Evolutionary conservation across 1,140 invertebrate species (phyloP).

Genomic region (Venturia canescens): DNA sequence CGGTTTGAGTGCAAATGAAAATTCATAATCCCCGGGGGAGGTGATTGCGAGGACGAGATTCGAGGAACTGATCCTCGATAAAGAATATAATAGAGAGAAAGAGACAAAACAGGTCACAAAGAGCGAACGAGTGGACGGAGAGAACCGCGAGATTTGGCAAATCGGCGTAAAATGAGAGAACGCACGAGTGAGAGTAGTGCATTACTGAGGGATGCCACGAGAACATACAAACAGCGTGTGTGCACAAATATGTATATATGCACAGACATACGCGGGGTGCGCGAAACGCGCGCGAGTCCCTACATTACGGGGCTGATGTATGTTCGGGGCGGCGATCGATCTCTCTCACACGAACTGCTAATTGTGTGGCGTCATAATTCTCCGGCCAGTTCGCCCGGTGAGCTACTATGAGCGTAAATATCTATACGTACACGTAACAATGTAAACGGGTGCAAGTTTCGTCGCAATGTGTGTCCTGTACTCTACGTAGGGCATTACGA

Average conservation of each 20-base stretch:
- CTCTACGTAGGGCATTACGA: background rate
- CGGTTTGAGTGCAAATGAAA: slow-evolving; percentile 62
- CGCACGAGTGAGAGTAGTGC: slow-evolving; percentile 63
- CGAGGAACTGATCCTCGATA: background rate
- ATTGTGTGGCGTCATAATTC: slow-evolving; percentile 77
- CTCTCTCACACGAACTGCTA: slow-evolving; percentile 77
- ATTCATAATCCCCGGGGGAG: slow-evolving; percentile 61
- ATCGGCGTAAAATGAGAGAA: slow-evolving; percentile 67
- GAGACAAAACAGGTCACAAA: background rate
- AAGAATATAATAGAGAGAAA: slow-evolving; percentile 5
- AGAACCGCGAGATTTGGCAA: slow-evolving; percentile 46
- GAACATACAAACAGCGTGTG: slow-evolving; percentile 35
- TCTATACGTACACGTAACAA: slow-evolving; percentile 37
- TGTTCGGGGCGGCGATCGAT: slow-evolving; percentile 75
- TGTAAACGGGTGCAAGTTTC: background rate
- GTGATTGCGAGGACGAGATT: slow-evolving; percentile 8
- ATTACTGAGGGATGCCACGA: slow-evolving; percentile 52
- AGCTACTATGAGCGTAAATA: slow-evolving; percentile 42
- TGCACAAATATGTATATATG: slow-evolving; percentile 38
- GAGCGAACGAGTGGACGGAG: background rate
- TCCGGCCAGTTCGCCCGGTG: slow-evolving; percentile 60
- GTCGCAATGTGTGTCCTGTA: background rate
- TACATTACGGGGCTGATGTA: slow-evolving; percentile 74
- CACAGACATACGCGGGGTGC: slow-evolving; percentile 38
- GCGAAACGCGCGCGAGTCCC: slow-evolving; percentile 63